These are phyloP conservation scores for Ridgeia piscesae DNA, from an alignment of 1,140 invertebrate genomes.

Conservation along the genomic window DNA sequence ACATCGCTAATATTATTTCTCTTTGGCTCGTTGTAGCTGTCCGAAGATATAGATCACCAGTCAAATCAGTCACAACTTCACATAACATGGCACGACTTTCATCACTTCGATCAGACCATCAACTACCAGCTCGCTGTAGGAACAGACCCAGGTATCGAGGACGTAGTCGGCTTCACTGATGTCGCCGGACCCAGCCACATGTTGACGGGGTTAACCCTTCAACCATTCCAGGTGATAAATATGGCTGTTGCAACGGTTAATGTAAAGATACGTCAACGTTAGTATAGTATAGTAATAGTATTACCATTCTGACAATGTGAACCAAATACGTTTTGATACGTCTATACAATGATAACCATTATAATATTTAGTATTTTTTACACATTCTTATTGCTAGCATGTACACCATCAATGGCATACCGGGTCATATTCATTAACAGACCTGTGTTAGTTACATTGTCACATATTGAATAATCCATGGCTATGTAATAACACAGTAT, in stretches of 20 bases:
- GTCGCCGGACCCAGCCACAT: background rate
- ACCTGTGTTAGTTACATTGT: too few species aligned
- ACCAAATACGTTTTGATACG: too few species aligned
- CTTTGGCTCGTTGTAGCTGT: background rate
- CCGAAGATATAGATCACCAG: constrained; percentile 10
- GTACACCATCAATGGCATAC: too few species aligned
- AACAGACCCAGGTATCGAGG: background rate
- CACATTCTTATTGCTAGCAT: too few species aligned
- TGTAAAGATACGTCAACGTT: too few species aligned
- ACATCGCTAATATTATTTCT: background rate
- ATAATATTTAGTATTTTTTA: too few species aligned
- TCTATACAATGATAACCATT: too few species aligned
- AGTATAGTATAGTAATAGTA: too few species aligned
- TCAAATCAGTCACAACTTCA: background rate
- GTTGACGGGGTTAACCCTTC: background rate
- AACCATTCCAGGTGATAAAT: background rate
- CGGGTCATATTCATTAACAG: too few species aligned
- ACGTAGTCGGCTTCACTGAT: background rate
- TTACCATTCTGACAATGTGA: background rate
- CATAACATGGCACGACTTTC: background rate
- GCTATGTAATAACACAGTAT: too few species aligned
- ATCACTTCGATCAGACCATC: constrained; percentile 5
- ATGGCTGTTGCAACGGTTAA: too few species aligned
- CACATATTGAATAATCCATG: too few species aligned
- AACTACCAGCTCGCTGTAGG: background rate